Evolutionary conservation across 2,113 vertebrate genomes (phyloP).

Genomic region (Ptychochromis oligacanthus): DNA sequence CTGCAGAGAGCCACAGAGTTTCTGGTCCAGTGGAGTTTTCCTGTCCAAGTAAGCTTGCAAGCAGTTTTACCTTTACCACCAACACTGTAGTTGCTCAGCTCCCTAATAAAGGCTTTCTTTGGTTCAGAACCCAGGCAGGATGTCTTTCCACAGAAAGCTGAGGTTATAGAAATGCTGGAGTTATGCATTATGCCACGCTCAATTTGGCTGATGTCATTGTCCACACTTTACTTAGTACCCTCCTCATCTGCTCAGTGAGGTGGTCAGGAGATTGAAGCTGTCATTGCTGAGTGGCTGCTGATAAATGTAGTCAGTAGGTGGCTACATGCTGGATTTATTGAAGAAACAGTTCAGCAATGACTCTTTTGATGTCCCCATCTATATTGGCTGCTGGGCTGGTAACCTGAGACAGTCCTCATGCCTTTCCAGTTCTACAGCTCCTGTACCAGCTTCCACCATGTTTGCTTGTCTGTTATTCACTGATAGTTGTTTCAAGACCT

Average conservation of each 20-base stretch:
- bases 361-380: background rate
- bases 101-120: background rate
- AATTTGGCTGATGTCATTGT: no score
- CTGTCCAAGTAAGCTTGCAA: background rate
- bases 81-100: background rate
- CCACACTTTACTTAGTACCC: no score
- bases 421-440: rapidly evolving
- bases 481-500: background rate
- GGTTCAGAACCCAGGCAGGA: background rate
- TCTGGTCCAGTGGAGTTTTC: background rate
- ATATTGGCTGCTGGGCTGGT: rapidly evolving
- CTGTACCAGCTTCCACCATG: background rate
- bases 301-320: background rate
- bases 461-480: background rate
- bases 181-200: background rate
- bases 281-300: rapidly evolving
- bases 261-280: background rate
- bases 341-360: background rate
- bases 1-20: background rate
- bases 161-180: background rate
- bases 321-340: background rate
- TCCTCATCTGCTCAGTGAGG: background rate
- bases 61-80: background rate
- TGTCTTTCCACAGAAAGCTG: background rate
- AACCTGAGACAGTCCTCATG: background rate